Conservation (phyloP, 2,113 vertebrate species). For the Notechis scutatus region DNA sequence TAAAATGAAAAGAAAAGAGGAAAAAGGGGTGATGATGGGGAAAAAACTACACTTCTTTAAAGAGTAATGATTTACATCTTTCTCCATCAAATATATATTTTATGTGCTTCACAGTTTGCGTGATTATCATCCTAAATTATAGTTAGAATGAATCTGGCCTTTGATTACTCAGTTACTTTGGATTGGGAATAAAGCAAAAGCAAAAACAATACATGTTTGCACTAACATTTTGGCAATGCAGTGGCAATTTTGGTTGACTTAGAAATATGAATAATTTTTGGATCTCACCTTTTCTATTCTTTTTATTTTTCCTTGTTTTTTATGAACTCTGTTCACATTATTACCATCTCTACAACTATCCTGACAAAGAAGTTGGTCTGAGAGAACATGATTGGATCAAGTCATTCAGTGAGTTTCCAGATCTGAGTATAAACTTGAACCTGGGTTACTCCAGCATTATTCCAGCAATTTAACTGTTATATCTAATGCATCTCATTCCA, state of each 20-base stretch:
- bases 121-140: constrained; percentile 46
- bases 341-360: neutral
- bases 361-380: neutral
- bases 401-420: neutral
- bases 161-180: neutral
- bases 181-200: neutral
- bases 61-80: constrained; percentile 49
- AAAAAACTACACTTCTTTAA: constrained; percentile 16
- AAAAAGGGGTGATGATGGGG: neutral
- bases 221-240: neutral
- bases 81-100: constrained; percentile 53
- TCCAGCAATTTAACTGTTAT: neutral
- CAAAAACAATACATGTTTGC: neutral
- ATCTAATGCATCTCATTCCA: neutral
- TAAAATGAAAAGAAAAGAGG: constrained; percentile 19
- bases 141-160: constrained; percentile 39
- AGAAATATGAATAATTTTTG: neutral
- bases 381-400: neutral
- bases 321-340: neutral
- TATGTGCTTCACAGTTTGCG: constrained; percentile 35
- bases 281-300: neutral
- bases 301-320: neutral
- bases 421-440: neutral
- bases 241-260: neutral
- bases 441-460: neutral